A percentile compares a stretch with the other conserved stretches of the same genome.
These are phyloP conservation scores for Orchesella cincta DNA, from an alignment of 1,140 invertebrate species.

Conservation along the genomic window DNA sequence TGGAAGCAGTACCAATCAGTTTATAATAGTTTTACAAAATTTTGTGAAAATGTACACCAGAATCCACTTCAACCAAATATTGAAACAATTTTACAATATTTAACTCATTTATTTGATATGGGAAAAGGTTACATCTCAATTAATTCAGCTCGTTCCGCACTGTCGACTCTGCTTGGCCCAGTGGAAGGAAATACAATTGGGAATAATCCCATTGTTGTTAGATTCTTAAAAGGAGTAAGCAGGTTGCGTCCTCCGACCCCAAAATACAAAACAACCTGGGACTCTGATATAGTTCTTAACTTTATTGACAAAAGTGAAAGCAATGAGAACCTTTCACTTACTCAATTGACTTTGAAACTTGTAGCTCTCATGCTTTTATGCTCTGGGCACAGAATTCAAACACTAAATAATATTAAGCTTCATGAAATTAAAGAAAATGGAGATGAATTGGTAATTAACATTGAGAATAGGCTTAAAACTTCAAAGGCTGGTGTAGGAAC, in stretches of 20 bases:
- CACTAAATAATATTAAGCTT: background rate
- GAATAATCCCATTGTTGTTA: background rate
- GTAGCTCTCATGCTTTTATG: background rate
- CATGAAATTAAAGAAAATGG: background rate
- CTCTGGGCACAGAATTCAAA: conserved; percentile 18
- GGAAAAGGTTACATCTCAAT: background rate
- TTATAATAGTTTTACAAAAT: background rate
- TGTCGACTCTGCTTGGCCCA: background rate
- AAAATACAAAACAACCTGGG: background rate
- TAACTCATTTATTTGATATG: background rate
- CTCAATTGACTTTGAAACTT: background rate
- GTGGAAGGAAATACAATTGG: background rate
- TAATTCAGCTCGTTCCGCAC: background rate
- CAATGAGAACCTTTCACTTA: background rate
- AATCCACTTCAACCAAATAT: background rate
- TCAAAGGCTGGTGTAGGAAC: background rate
- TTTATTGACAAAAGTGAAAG: background rate
- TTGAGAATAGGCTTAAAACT: background rate
- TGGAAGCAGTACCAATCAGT: conserved; percentile 2
- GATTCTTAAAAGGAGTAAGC: background rate
- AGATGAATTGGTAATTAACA: background rate
- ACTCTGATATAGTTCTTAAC: background rate
- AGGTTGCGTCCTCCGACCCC: background rate
- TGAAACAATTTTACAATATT: background rate
- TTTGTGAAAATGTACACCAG: background rate